Evolutionary conservation across 2,888 invertebrate species (phyloP).

Genomic region (Petrolisthes manimaculis): DNA sequence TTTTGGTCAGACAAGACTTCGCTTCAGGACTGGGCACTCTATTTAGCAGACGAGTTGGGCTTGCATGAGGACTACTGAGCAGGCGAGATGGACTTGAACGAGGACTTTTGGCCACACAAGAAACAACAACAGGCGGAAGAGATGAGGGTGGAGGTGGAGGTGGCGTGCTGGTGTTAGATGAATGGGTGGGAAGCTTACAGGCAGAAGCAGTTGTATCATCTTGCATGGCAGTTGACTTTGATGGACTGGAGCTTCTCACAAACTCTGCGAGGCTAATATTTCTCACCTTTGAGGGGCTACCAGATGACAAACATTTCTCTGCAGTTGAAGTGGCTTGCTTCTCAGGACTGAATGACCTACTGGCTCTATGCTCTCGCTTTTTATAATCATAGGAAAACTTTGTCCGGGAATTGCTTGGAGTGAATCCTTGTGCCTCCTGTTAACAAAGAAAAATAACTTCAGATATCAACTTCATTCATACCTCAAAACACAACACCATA

Average conservation of each 20-base stretch:
- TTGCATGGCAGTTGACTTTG: conserved; percentile 9
- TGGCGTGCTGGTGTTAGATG: conserved; percentile 25
- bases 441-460: neutral
- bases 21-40: conserved; percentile 46
- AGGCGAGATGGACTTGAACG: conserved; percentile 34
- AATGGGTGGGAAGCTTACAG: neutral
- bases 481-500: neutral
- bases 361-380: conserved; percentile 15
- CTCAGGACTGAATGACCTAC: conserved; percentile 29
- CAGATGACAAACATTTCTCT: conserved; percentile 11
- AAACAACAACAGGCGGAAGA: conserved; percentile 49
- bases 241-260: conserved; percentile 44
- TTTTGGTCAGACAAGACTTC: conserved; percentile 47
- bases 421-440: conserved; percentile 82
- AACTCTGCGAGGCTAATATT: conserved; percentile 51
- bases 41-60: conserved; percentile 31
- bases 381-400: conserved; percentile 82
- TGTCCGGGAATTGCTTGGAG: conserved; percentile 81
- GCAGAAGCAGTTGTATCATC: conserved; percentile 17
- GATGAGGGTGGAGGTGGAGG: conserved; percentile 15
- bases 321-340: neutral
- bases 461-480: neutral
- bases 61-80: neutral
- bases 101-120: conserved; percentile 51
- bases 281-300: conserved; percentile 46